A percentile compares a stretch with the other conserved stretches of the same genome.
Evolutionary conservation across 2,113 vertebrate genomes (phyloP).

Genomic region (Calidris pugnax): DNA sequence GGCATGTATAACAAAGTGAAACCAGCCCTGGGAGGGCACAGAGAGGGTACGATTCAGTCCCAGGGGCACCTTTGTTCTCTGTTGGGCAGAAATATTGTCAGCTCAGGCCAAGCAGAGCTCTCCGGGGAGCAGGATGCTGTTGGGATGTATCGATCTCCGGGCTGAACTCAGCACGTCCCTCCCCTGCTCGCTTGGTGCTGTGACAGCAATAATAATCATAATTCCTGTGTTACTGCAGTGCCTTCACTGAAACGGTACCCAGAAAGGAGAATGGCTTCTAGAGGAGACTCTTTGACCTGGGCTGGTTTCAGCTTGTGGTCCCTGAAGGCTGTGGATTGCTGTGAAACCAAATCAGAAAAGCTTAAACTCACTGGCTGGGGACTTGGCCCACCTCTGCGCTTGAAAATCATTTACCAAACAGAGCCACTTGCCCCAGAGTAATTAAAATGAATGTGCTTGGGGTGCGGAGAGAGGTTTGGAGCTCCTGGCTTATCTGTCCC

Average conservation of each 20-base stretch:
- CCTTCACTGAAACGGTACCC: neutral
- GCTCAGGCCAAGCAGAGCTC: neutral
- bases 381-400: neutral
- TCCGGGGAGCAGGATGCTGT: neutral
- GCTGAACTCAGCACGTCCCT: neutral
- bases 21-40: neutral
- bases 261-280: neutral
- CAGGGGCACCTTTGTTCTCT: neutral
- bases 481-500: neutral
- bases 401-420: neutral
- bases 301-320: neutral
- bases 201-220: neutral
- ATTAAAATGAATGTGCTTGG: neutral
- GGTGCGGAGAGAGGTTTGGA: neutral
- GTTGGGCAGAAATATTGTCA: neutral
- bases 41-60: neutral
- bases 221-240: neutral
- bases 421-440: neutral
- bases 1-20: neutral
- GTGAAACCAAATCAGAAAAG: neutral
- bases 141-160: neutral
- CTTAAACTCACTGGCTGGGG: neutral
- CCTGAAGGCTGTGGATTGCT: accelerated
- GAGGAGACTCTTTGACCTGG: neutral
- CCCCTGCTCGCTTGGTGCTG: neutral